Conservation (phyloP, 2,113 vertebrate species). For the Rutilus rutilus region DNA sequence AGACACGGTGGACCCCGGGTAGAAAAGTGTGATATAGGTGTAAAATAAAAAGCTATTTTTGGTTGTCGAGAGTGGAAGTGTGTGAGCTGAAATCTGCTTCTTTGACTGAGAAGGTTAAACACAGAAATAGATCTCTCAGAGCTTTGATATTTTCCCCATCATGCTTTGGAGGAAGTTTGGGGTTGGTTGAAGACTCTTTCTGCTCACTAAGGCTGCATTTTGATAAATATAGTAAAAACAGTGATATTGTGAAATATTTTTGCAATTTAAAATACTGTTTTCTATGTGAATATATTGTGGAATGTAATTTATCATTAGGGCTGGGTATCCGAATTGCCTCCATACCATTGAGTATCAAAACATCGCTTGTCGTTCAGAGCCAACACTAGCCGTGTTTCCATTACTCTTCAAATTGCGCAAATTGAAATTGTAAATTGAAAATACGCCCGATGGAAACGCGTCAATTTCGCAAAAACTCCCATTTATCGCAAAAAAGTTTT, state of each 20-base stretch:
- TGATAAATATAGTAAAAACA: neutral
- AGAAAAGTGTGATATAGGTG: constrained; percentile 20
- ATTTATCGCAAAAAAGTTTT: no score
- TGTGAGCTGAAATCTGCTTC: neutral
- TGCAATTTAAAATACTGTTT: neutral
- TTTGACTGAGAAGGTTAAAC: neutral
- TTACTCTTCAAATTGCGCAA: no score
- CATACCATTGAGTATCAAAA: no score
- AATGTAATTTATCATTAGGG: neutral
- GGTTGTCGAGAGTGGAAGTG: neutral
- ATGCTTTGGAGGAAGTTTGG: neutral
- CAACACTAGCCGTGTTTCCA: no score
- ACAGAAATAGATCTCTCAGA: neutral
- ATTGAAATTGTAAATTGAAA: no score
- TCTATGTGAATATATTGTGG: neutral
- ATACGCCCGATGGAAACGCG: no score
- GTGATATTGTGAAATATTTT: neutral
- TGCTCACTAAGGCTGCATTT: neutral
- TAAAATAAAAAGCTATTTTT: constrained; percentile 25
- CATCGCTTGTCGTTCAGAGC: no score
- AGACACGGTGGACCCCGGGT: neutral
- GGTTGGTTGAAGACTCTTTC: neutral
- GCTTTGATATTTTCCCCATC: neutral
- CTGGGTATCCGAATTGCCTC: no score
- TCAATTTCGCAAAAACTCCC: no score